Evolutionary conservation across 2,888 invertebrate species (phyloP).

Genomic region (Petrolisthes cinctipes): DNA sequence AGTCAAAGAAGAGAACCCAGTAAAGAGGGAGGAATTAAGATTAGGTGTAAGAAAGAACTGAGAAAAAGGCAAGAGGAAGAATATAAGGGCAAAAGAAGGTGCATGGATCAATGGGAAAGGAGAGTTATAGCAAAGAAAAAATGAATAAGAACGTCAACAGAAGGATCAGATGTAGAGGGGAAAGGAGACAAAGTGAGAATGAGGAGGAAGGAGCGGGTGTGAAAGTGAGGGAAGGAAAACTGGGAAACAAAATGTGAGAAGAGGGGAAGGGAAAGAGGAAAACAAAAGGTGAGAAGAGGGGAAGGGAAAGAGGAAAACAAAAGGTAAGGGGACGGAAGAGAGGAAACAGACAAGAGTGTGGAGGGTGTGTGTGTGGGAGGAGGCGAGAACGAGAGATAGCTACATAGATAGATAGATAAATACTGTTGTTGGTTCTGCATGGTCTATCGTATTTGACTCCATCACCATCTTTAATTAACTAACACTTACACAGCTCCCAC

Average conservation of each 20-base stretch:
- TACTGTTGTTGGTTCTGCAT: no score
- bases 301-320: not conserved
- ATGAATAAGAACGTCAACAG: not conserved
- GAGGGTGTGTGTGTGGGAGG: not conserved
- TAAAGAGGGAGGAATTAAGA: conserved; percentile 18
- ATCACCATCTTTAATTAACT: not conserved
- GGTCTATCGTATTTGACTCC: not conserved
- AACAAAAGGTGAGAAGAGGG: not conserved
- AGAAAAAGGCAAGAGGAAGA: not conserved
- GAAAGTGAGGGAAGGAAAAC: conserved; percentile 1
- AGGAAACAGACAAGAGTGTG: not conserved
- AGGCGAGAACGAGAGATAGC: not conserved
- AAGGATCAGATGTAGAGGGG: not conserved
- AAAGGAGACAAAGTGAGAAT: not conserved
- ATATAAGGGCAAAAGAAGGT: not conserved
- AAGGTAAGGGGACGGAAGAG: not conserved
- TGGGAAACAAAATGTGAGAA: not conserved
- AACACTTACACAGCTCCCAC: not conserved
- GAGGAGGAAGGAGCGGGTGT: conserved; percentile 4
- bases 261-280: not conserved
- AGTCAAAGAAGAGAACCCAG: not conserved
- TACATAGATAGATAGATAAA: no score
- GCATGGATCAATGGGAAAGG: not conserved
- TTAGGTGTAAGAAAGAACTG: not conserved
- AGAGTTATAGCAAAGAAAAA: not conserved